These are phyloP conservation scores for Acrobasis repandana DNA, from an alignment of 2,888 invertebrate species.

Conservation along the genomic window DNA sequence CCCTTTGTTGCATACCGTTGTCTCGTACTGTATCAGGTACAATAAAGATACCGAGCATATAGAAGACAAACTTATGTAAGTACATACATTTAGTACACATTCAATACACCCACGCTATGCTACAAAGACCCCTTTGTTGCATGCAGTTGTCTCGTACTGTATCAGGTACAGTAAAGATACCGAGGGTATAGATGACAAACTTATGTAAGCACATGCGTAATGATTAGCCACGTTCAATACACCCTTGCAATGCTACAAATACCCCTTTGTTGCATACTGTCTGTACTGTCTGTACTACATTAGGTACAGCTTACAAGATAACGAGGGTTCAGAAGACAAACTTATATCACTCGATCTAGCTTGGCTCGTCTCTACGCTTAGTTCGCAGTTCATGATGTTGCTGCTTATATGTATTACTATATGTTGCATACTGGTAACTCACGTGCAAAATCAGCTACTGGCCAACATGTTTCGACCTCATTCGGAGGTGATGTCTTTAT, in stretches of 20 bases:
- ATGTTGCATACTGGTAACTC: too few relatives aligned
- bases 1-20: constrained; percentile 20
- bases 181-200: background rate
- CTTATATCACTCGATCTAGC: background rate
- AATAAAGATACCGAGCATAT: background rate
- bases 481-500: too few relatives aligned
- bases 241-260: constrained; percentile 5
- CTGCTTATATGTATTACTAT: too few relatives aligned
- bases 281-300: constrained; percentile 14
- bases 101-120: constrained; percentile 13
- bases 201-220: background rate
- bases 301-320: too few relatives aligned
- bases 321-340: background rate
- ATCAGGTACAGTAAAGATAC: constrained; percentile 8
- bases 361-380: too few relatives aligned
- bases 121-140: constrained; percentile 12
- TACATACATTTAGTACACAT: constrained; percentile 23
- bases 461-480: too few relatives aligned
- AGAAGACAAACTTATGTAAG: background rate
- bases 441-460: too few relatives aligned
- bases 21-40: constrained; percentile 2
- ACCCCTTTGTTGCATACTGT: constrained; percentile 17
- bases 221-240: constrained; percentile 28
- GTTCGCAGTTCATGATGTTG: too few relatives aligned
- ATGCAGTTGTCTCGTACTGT: constrained; percentile 16